These are phyloP conservation scores for Hydropotes inermis DNA, from an alignment of 2,113 vertebrate genomes.

Conservation along the genomic window DNA sequence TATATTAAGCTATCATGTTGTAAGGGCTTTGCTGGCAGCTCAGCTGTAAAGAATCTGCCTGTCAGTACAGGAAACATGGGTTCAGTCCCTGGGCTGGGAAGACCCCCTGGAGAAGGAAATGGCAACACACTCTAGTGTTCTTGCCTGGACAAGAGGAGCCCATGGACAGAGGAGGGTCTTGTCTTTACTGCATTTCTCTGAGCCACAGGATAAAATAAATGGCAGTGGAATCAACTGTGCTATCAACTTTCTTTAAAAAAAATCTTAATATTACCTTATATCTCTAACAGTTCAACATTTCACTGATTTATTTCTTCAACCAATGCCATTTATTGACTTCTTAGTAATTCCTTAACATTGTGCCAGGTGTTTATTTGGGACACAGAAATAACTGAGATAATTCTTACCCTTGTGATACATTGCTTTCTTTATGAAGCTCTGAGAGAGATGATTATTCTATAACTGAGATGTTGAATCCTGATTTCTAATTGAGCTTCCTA, in stretches of 20 bases:
- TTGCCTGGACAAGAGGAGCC: neutral
- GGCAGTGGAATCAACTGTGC: neutral
- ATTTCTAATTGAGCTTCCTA: neutral
- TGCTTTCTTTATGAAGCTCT: neutral
- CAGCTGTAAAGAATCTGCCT: neutral
- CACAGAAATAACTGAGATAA: neutral
- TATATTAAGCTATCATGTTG: neutral
- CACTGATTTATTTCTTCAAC: neutral
- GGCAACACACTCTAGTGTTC: neutral
- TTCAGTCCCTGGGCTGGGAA: neutral
- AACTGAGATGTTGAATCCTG: neutral
- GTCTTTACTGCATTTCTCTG: neutral
- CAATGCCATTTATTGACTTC: neutral
- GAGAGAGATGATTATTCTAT: neutral
- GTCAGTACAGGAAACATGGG: neutral
- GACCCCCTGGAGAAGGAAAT: neutral
- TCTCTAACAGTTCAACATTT: neutral
- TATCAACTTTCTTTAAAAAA: neutral
- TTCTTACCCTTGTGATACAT: neutral
- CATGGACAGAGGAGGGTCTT: neutral
- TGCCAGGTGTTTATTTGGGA: neutral
- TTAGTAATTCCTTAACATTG: neutral
- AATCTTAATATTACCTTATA: neutral
- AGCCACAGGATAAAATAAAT: neutral
- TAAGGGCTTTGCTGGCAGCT: neutral